These are phyloP conservation scores for Parapsyche elsis DNA, from an alignment of 1,140 invertebrate species.

Conservation along the genomic window DNA sequence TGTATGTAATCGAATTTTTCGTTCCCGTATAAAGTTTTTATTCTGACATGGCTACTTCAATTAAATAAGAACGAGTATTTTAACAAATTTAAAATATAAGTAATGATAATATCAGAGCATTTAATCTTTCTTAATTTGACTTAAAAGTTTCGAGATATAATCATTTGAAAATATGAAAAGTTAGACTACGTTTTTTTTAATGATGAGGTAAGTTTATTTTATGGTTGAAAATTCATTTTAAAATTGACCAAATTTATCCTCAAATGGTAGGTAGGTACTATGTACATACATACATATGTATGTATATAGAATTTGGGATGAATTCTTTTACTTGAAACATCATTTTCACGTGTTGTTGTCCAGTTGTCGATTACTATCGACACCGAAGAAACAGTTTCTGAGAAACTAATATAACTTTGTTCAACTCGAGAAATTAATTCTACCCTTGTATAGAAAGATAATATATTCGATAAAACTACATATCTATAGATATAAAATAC, in stretches of 20 bases:
- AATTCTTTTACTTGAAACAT: background rate
- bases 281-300: background rate
- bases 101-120: no score
- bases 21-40: no score
- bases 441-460: no score
- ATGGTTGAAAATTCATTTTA: background rate
- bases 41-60: no score
- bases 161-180: no score
- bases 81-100: background rate
- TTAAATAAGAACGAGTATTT: background rate
- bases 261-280: background rate
- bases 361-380: constrained; percentile 18
- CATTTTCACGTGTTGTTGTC: constrained; percentile 9
- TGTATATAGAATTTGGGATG: background rate
- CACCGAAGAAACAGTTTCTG: background rate
- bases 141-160: no score
- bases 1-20: background rate
- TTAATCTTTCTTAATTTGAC: no score
- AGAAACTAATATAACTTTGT: constrained; percentile 27
- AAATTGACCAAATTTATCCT: background rate
- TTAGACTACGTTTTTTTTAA: no score
- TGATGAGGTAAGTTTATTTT: background rate
- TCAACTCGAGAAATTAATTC: constrained; percentile 1
- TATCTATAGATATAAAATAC: background rate
- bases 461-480: background rate